Conservation (phyloP, 2,888 invertebrate genomes). For the Rhamphomyia laevipes region DNA sequence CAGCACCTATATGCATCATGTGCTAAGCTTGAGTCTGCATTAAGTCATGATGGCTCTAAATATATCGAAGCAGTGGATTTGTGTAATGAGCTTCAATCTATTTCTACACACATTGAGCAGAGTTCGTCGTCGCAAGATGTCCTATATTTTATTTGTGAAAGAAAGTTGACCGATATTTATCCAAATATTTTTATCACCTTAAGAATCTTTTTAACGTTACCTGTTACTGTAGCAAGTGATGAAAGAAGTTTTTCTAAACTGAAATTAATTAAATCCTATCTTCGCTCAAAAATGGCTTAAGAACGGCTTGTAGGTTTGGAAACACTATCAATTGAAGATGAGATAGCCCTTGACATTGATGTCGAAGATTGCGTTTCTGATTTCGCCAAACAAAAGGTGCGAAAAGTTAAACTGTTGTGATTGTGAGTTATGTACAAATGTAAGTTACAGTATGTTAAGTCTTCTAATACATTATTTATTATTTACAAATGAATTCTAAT, state of each 20-base stretch:
- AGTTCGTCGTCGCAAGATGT: neutral
- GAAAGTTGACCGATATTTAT: neutral
- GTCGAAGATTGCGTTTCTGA: conserved; percentile 1
- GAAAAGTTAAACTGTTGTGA: neutral
- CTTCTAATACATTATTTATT: neutral
- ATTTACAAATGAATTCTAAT: neutral
- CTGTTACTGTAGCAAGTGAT: conserved; percentile 5
- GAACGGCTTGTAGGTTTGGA: conserved; percentile 18
- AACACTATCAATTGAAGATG: conserved; percentile 22
- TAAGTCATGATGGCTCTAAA: neutral
- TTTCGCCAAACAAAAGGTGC: neutral
- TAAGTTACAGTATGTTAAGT: neutral
- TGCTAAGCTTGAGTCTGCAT: neutral
- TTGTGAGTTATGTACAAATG: neutral
- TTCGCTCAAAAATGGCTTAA: conserved; percentile 17
- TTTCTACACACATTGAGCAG: neutral
- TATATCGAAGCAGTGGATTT: neutral
- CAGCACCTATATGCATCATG: neutral
- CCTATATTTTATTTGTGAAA: neutral
- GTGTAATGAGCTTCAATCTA: neutral
- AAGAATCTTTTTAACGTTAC: conserved; percentile 7
- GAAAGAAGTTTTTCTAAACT: too few species aligned
- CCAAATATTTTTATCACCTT: conserved; percentile 2
- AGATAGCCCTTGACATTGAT: conserved; percentile 19
- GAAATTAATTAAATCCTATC: conserved; percentile 19